phyloP scores from a whole-genome alignment of 2,797 vertebrate genomes.

The Phrynocephalus vlangalii region DNA sequence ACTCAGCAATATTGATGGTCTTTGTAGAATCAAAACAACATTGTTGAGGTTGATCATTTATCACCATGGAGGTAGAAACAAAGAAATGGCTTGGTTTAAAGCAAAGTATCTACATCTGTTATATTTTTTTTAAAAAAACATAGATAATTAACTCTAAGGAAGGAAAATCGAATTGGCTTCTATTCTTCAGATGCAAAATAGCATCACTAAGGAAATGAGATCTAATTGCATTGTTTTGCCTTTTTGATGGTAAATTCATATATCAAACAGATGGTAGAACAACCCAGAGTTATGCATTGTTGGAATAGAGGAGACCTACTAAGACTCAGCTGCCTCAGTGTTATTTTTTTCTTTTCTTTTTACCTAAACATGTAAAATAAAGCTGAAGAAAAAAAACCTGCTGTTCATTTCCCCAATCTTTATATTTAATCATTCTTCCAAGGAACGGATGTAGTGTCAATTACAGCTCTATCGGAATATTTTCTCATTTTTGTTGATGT shows the following conservation, averaged over 20 bases:
- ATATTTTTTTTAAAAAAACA: too few relatives aligned
- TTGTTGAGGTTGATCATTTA: constrained; percentile 50
- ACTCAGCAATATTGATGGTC: constrained; percentile 37
- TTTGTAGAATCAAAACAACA: constrained; percentile 44
- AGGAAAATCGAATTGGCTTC: neutral
- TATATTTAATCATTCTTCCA: constrained; percentile 59
- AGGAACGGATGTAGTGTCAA: constrained; percentile 57
- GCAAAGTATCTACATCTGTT: neutral
- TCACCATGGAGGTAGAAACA: constrained; percentile 12
- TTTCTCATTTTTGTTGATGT: constrained; percentile 64
- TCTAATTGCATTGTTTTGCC: neutral
- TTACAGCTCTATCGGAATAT: constrained; percentile 67
- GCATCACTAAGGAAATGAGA: neutral
- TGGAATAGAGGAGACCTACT: neutral
- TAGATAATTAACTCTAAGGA: neutral
- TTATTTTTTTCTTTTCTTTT: neutral
- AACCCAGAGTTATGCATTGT: neutral
- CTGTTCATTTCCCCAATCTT: constrained; percentile 69
- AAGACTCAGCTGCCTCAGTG: neutral
- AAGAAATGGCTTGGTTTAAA: constrained; percentile 4
- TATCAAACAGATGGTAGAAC: constrained; percentile 2
- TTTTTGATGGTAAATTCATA: neutral
- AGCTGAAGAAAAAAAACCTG: constrained; percentile 61
- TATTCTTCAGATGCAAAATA: neutral
- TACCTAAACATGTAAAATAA: constrained; percentile 48